Conservation (phyloP, 2,888 invertebrate species). For the Seira musarum region DNA sequence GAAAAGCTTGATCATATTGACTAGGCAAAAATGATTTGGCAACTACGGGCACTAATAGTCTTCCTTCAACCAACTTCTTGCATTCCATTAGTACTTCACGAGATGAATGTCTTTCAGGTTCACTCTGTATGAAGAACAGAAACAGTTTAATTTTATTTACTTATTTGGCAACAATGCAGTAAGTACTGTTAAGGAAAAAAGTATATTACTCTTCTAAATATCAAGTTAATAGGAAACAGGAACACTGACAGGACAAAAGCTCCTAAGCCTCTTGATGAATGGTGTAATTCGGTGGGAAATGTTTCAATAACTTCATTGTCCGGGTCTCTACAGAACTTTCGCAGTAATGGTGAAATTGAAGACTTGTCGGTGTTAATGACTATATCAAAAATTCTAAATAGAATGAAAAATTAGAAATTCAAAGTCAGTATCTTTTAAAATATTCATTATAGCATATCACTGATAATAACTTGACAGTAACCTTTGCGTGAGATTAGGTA, state of each 20-base stretch:
- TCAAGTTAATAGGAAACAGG: conserved; percentile 39
- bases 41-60: conserved; percentile 66
- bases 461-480: conserved; percentile 19
- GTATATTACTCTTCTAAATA: conserved; percentile 48
- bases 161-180: background rate
- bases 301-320: conserved; percentile 66
- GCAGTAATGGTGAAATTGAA: conserved; percentile 56
- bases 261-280: conserved; percentile 45
- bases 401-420: conserved; percentile 17
- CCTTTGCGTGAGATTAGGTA: conserved; percentile 69
- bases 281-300: conserved; percentile 62
- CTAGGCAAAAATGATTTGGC: conserved; percentile 68
- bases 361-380: conserved; percentile 67
- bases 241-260: conserved; percentile 43
- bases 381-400: conserved; percentile 66
- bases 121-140: conserved; percentile 18
- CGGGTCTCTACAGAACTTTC: conserved; percentile 65
- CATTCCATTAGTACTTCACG: conserved; percentile 62
- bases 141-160: too few relatives aligned
- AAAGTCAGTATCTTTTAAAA: conserved; percentile 6
- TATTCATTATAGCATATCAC: background rate
- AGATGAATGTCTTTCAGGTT: conserved; percentile 52
- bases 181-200: background rate
- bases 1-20: conserved; percentile 69
- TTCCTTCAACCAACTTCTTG: conserved; percentile 64